Conservation (phyloP, 2,888 invertebrate species). For the Parnassius smintheus region DNA sequence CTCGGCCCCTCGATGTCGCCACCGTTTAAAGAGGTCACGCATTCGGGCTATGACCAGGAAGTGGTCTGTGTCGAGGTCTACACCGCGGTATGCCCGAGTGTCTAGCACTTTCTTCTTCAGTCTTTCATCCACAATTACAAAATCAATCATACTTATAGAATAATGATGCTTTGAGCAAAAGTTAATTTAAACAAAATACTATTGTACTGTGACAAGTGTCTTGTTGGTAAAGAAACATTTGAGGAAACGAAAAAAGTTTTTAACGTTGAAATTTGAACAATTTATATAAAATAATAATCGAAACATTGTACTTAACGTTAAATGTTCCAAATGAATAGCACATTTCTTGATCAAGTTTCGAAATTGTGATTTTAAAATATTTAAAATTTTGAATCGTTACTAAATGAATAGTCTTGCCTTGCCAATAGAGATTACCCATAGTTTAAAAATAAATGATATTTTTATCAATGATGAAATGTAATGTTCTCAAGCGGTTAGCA, state of each 20-base stretch:
- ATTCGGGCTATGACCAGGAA: too few relatives aligned
- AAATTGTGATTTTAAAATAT: background rate
- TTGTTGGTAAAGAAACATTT: background rate
- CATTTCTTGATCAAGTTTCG: slow-evolving; percentile 9
- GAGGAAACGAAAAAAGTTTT: background rate
- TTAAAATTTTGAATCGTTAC: too few relatives aligned
- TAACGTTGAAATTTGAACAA: too few relatives aligned
- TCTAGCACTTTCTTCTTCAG: too few relatives aligned
- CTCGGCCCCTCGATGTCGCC: too few relatives aligned
- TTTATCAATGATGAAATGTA: slow-evolving; percentile 33
- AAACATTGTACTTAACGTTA: background rate
- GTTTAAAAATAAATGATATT: slow-evolving; percentile 6
- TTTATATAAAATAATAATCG: background rate
- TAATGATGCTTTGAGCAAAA: background rate
- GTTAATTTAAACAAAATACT: background rate
- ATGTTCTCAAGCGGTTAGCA: slow-evolving; percentile 41
- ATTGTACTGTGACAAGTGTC: background rate
- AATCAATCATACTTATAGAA: too few relatives aligned
- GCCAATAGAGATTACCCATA: too few relatives aligned
- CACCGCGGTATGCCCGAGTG: too few relatives aligned
- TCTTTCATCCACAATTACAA: too few relatives aligned
- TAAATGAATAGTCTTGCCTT: too few relatives aligned
- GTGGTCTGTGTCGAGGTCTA: too few relatives aligned
- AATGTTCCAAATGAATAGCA: slow-evolving; percentile 10
- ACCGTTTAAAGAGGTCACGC: too few relatives aligned